Percentiles rank a stretch among this genome's conserved stretches.
These are phyloP conservation scores for Desoria tigrina DNA, from an alignment of 2,888 invertebrate species.

Conservation along the genomic window DNA sequence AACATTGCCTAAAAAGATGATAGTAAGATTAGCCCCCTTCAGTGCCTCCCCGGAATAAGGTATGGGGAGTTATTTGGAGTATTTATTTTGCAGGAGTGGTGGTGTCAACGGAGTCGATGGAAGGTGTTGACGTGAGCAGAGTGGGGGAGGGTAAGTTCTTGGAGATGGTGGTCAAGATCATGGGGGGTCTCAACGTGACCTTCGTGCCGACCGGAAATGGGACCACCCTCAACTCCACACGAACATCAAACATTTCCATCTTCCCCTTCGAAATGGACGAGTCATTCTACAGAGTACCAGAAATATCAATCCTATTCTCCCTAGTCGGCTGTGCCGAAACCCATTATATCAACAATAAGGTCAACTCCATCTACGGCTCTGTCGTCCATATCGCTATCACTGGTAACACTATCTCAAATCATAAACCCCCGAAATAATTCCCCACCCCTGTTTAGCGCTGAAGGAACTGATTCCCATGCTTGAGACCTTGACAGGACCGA, in stretches of 20 bases:
- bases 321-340: slow-evolving; percentile 40
- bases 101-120: slow-evolving; percentile 22
- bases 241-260: slow-evolving; percentile 22
- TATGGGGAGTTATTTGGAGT: background rate
- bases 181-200: background rate
- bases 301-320: slow-evolving; percentile 40
- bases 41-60: no score
- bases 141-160: background rate
- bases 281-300: slow-evolving; percentile 22
- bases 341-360: slow-evolving; percentile 31
- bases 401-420: slow-evolving; percentile 23
- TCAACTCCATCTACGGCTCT: slow-evolving; percentile 34
- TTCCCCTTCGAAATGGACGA: slow-evolving; percentile 22
- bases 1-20: no score
- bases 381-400: slow-evolving; percentile 50
- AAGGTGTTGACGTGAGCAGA: background rate
- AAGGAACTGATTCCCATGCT: no score
- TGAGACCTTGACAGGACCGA: no score
- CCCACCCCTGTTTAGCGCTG: no score
- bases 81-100: slow-evolving; percentile 35
- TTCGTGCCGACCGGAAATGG: background rate
- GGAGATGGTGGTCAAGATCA: background rate
- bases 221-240: background rate
- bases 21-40: no score
- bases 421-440: no score